Percentiles rank a stretch among this genome's conserved stretches.
These are phyloP conservation scores for Macroteleia sp. DNA, from an alignment of 2,888 invertebrate species.

Conservation along the genomic window DNA sequence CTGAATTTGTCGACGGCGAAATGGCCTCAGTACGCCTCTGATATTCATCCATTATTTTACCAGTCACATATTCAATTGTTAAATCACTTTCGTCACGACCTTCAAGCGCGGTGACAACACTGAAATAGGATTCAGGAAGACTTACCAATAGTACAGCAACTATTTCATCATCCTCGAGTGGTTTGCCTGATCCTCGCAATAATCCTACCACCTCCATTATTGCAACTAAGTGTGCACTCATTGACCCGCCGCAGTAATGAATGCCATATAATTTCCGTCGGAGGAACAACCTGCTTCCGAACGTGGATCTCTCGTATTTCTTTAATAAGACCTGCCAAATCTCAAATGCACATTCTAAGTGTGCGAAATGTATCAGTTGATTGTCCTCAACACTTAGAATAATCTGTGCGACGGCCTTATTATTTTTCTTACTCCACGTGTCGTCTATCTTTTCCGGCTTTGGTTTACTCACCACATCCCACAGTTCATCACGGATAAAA, in stretches of 20 bases:
- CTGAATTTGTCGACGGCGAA: too few relatives aligned
- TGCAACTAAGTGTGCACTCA: slow-evolving; percentile 52
- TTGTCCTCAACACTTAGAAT: slow-evolving; percentile 57
- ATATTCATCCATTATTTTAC: slow-evolving; percentile 67
- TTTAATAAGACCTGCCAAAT: slow-evolving; percentile 31
- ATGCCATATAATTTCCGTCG: slow-evolving; percentile 10
- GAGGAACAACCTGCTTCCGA: slow-evolving; percentile 20
- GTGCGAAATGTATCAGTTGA: slow-evolving; percentile 45
- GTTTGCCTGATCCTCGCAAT: slow-evolving; percentile 10
- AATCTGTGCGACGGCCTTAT: slow-evolving; percentile 53
- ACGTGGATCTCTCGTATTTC: slow-evolving; percentile 26
- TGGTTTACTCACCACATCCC: slow-evolving; percentile 31
- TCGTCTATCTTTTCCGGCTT: slow-evolving; percentile 7
- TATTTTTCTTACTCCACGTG: slow-evolving; percentile 56
- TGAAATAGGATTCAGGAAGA: slow-evolving; percentile 68
- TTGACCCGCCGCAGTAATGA: slow-evolving; percentile 19
- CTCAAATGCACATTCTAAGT: slow-evolving; percentile 34
- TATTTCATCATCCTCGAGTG: slow-evolving; percentile 27
- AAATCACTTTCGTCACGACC: slow-evolving; percentile 61
- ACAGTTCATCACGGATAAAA: slow-evolving; percentile 60
- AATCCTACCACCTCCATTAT: slow-evolving; percentile 57
- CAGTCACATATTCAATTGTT: slow-evolving; percentile 59
- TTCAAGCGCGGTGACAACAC: slow-evolving; percentile 65
- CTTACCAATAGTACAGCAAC: slow-evolving; percentile 60
- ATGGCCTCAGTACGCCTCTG: slow-evolving; percentile 32